Base-by-base conservation (phyloP, 2,113 vertebrate species). In the Gobius niger region DNA sequence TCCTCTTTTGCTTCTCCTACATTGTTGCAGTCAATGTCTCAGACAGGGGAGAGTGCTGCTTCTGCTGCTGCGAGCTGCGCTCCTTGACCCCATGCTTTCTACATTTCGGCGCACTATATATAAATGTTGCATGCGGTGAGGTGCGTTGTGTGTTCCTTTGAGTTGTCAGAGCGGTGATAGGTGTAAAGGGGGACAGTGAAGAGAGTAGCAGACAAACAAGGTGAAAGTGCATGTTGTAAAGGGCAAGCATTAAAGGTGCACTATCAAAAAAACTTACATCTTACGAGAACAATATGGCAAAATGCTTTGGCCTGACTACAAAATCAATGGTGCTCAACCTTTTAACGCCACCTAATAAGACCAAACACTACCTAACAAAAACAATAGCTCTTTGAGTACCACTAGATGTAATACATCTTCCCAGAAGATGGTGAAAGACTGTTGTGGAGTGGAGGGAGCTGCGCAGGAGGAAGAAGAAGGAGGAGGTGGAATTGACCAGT, bases 121-220 rank as follows among this genome's bases (percentile, higher is more conserved):
- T 70, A 70, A 68, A 69, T 83, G 66, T 78, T 67, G 73, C 82
- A 59, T 57, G 84, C 52, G 15, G 61, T 71, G 56, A 44, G 60
- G 72, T 74, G 67, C 75, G 50, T 15, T 65, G 51, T 24, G 57
- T 54, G 62, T 44, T 44, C 57, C 62, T 82, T 62, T n/a, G 63
- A 54, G 73, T 70, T 15, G 74, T 63, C 57, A 14, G 68, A 63
- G 87, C 79, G 87, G 82, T 90, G 89, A 92, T 89, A 88, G 86
- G 78, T 65, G 77, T 77, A 73, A 70, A 65, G 82, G 67, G 76
- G 82, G 84, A 82, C 68, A 66, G 62, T 73, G 81, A 77, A 73
- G 83, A 84, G 66, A 81, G 83, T 85, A 78, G 84, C 89, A 90
- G 89, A 91, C 88, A 90, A 87, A 83, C 80, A 71, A 85, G 81